Conservation (phyloP, 2,113 vertebrate species). For the Elaphurus davidianus region DNA sequence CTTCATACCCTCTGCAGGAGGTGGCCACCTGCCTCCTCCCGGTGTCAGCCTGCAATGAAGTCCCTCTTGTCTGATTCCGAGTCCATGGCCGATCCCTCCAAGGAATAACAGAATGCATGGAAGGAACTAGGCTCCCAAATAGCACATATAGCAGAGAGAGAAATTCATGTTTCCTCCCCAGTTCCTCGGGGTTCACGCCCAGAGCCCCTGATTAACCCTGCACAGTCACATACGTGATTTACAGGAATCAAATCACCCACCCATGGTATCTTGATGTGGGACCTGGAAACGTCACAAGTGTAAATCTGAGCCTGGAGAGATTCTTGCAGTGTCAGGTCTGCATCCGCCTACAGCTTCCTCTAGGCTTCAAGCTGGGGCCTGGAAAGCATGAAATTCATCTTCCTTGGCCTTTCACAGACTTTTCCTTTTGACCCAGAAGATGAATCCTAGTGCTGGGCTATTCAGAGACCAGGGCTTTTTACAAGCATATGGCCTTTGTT, state of each 20-base stretch:
- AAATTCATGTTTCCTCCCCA: neutral
- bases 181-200: neutral
- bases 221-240: neutral
- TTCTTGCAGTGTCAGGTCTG: neutral
- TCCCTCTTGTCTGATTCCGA: neutral
- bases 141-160: neutral
- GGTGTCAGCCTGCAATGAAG: neutral
- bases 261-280: neutral
- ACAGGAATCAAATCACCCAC: neutral
- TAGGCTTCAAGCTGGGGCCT: too few species aligned
- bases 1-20: neutral
- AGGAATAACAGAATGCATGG: neutral
- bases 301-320: neutral
- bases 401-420: neutral
- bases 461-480: neutral
- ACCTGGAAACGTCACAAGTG: neutral
- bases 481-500: neutral
- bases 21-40: neutral
- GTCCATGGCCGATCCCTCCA: neutral
- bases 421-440: neutral
- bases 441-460: neutral
- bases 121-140: neutral
- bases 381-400: neutral
- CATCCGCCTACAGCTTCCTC: neutral
- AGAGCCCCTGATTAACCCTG: neutral